phyloP scores from a whole-genome alignment of 2,888 invertebrate genomes.

The Torymus aiolomorphi region DNA sequence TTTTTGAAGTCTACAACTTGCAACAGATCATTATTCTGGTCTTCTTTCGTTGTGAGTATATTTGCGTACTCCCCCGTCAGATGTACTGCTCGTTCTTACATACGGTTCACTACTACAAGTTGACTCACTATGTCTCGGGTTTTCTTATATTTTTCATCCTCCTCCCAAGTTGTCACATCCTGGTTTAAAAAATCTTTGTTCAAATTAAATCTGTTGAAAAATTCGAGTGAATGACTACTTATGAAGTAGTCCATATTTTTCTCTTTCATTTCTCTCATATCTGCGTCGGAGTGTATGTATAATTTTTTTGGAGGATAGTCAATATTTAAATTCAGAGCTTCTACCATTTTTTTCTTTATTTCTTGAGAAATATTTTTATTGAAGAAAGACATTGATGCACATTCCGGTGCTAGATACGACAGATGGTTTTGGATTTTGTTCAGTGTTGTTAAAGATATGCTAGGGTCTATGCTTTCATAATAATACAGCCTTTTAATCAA shows the following conservation, averaged over 20 bases:
- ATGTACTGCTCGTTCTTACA: too few relatives aligned
- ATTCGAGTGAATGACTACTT: background rate
- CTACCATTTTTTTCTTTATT: background rate
- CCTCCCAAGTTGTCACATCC: too few relatives aligned
- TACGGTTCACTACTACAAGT: too few relatives aligned
- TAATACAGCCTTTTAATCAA: constrained; percentile 55
- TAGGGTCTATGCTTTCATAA: constrained; percentile 40
- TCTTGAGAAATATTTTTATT: constrained; percentile 14
- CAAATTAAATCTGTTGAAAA: too few relatives aligned
- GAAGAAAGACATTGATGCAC: constrained; percentile 20
- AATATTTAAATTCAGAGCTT: background rate
- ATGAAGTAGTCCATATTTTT: constrained; percentile 10
- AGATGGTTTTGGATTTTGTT: constrained; percentile 32
- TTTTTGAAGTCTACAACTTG: too few relatives aligned
- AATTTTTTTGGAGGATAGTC: background rate
- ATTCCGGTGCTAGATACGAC: constrained; percentile 14
- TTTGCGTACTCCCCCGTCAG: too few relatives aligned
- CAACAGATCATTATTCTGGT: too few relatives aligned
- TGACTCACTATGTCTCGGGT: too few relatives aligned
- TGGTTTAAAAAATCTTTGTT: too few relatives aligned
- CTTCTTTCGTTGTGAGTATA: too few relatives aligned
- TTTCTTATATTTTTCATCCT: too few relatives aligned
- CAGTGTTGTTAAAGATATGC: constrained; percentile 42
- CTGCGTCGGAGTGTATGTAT: background rate
- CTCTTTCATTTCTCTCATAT: background rate